Evolutionary conservation across 2,113 vertebrate species (phyloP), one percentile per base, ranked within the genome.

Genomic region (Phrynocephalus versicolor): DNA sequence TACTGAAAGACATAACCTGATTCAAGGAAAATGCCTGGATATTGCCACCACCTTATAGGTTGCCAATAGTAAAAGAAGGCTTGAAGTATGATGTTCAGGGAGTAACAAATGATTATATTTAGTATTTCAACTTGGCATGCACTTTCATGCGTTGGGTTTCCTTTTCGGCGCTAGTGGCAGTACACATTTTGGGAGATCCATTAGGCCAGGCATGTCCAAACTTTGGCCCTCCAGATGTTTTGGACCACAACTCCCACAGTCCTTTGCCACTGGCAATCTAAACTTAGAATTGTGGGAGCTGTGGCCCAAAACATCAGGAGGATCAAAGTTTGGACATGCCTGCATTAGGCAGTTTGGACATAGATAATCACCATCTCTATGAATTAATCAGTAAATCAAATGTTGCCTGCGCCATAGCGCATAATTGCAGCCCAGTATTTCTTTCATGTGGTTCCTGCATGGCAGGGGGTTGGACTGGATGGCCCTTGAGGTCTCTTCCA

Each of bases 111-210:
- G 41, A 82, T 85, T 21, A 93, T 87, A 82, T 77, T 91, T 74
- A 85, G 74, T 55, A 18, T 25, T 82, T 35, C 51, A 71, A 35
- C n/a, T 77, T 77, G 57, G 55, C 88, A 85, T 57, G 76, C 85
- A 90, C 75, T 84, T 81, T 88, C 58, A 65, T 86, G 78, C 85
- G 78, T 90, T 55, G 85, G 0, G 5, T 88, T 86, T 89, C 89
- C 89, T 83, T 81, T 88, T 74, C 35, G 73, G 87, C 88, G 75
- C 79, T 72, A 73, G 89, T 82, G 79, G 89, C n/a, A 33, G n/a
- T 51, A 35, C 91, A 88, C 16, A 57, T 89, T 89, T 91, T 93
- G 92, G 88, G 91, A 88, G 33, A 78, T 0, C 0, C 0, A 0
- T 58, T 58, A 85, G 90, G 78, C 85, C n/a, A n/a, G n/a, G n/a